Base-by-base conservation (phyloP, 2,888 invertebrate species). In the Sylvicola cinctus region DNA sequence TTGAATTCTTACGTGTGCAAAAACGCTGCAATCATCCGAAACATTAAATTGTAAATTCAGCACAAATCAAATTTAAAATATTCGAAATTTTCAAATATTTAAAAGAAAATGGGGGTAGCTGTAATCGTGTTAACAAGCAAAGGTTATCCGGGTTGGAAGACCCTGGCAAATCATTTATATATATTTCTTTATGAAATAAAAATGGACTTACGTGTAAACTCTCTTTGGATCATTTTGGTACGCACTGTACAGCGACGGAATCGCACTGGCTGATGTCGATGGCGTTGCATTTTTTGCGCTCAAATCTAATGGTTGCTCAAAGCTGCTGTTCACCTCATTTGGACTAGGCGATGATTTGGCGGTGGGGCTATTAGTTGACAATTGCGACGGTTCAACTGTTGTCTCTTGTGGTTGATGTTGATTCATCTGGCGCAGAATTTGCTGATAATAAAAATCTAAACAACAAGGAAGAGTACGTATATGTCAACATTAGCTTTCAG, bases 221-320 rank as follows among this genome's bases (percentile, higher is more conserved):
- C 65, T 69, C 58, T 76, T 66, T 43, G 61, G 58, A 51, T 66
- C 66, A 31, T 35, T n/a, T 17, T 16, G 25, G 20, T 20, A 20
- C 20, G 20, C 20, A 20, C 8, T 20, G 20, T 20, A 20, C 20
- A 20, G 20, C 20, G 20, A 20, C 20, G 20, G 20, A 4, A 20
- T 20, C 20, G 20, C 20, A 8, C 8, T 20, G 20, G 5, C 20
- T 32, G 34, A 38, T 46, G 52, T 52, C 49, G 53, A 55, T 44
- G 52, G 55, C 42, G 65, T 65, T 42, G 65, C 71, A 49, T 65
- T 76, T 65, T 70, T 83, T 52, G 80, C 76, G 63, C 83, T 84
- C 51, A 85, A 72, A 65, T 85, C 84, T 48, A 85, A 67, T 14
- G 84, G 84, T 59, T 80, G 80, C 52, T 81, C 81, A 41, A 68